These are phyloP conservation scores for Steinernema scapterisci DNA, from an alignment of 2,888 invertebrate genomes.

Conservation along the genomic window DNA sequence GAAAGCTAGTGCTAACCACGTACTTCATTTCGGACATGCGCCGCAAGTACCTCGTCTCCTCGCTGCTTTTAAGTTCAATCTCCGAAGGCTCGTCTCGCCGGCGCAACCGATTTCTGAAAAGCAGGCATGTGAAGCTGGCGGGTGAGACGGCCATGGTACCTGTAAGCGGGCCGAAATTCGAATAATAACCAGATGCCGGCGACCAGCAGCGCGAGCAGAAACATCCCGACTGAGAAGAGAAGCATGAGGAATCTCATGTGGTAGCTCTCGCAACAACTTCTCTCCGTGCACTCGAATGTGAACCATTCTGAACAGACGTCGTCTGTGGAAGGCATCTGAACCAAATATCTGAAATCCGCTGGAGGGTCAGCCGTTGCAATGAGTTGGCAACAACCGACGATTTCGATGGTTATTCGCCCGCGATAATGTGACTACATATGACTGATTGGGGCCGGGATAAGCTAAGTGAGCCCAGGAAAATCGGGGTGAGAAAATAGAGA, in stretches of 20 bases:
- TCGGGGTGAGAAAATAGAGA: background rate
- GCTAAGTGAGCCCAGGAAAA: too few relatives aligned
- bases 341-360: background rate
- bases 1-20: constrained; percentile 29
- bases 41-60: constrained; percentile 45
- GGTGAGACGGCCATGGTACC: constrained; percentile 10
- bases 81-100: constrained; percentile 40
- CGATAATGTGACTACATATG: too few relatives aligned
- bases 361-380: too few relatives aligned
- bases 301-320: constrained; percentile 45
- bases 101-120: constrained; percentile 14
- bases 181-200: constrained; percentile 42
- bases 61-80: constrained; percentile 45
- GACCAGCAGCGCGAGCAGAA: constrained; percentile 43
- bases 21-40: constrained; percentile 46
- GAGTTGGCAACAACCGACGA: too few relatives aligned
- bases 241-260: constrained; percentile 48
- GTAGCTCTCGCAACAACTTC: constrained; percentile 47
- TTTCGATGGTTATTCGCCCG: too few relatives aligned
- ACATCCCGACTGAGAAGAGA: constrained; percentile 43
- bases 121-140: background rate
- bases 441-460: too few relatives aligned
- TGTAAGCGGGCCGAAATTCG: constrained; percentile 44
- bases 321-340: constrained; percentile 6
- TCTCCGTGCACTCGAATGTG: constrained; percentile 42